Percentiles rank a stretch among this genome's conserved stretches.
These are phyloP conservation scores for Pollachius pollachius DNA, from an alignment of 2,113 vertebrate species.

Conservation along the genomic window DNA sequence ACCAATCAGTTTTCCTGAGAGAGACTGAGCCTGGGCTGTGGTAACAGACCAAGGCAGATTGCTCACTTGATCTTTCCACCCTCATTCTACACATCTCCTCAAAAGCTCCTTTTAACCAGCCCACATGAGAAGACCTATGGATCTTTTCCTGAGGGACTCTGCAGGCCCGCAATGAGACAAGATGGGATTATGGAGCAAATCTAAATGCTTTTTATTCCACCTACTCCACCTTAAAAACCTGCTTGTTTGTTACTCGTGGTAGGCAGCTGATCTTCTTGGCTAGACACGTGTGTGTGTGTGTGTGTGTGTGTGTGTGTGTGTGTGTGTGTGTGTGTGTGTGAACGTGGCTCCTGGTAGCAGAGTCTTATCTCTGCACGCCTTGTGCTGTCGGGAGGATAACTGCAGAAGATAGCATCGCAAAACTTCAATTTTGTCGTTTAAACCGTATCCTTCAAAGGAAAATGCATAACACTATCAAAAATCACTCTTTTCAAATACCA, in stretches of 20 bases:
- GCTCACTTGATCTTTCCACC: background rate
- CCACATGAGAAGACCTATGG: background rate
- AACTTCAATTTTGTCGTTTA: constrained; percentile 41
- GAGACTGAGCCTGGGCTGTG: constrained; percentile 28
- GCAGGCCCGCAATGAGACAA: background rate
- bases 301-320: background rate
- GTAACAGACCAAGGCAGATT: constrained; percentile 36
- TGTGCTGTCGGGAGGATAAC: constrained; percentile 41
- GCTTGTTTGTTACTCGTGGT: too few species aligned
- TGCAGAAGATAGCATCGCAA: constrained; percentile 45
- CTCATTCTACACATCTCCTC: too few species aligned
- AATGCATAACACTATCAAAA: too few species aligned
- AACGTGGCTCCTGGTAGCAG: constrained; percentile 17
- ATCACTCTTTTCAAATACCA: too few species aligned
- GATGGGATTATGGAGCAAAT: too few species aligned
- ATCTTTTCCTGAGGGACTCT: constrained; percentile 16
- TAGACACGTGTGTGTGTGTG: background rate
- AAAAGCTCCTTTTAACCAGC: too few species aligned
- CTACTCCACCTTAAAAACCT: too few species aligned
- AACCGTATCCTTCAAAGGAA: constrained; percentile 22
- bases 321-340: constrained; percentile 8
- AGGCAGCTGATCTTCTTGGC: constrained; percentile 49
- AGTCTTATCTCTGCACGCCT: constrained; percentile 36
- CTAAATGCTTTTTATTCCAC: too few species aligned
- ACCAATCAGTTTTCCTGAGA: constrained; percentile 32